These are phyloP conservation scores for Grammomys dolichurus DNA, from an alignment of 2,113 vertebrate genomes.

Conservation along the genomic window DNA sequence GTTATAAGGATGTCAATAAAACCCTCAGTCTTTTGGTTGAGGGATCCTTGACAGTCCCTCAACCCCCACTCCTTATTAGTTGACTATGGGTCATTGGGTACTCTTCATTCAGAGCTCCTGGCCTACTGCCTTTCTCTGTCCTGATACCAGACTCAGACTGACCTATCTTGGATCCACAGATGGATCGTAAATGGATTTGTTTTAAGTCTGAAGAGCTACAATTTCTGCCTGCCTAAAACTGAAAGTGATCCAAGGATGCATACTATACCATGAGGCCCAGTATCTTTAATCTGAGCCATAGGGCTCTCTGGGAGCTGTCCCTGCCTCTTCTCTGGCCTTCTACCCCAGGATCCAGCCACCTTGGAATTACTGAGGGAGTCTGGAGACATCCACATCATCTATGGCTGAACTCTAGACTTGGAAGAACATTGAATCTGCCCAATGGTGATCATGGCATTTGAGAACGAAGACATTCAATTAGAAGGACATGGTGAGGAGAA, in stretches of 20 bases:
- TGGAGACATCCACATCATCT: not conserved
- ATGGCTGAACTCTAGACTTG: not conserved
- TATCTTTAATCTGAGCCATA: not conserved
- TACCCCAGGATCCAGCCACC: not conserved
- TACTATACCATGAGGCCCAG: not conserved
- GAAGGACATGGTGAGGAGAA: not conserved
- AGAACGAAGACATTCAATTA: not conserved
- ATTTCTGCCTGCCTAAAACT: not conserved
- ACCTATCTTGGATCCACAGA: not conserved
- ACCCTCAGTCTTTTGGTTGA: not conserved
- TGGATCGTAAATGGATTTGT: not conserved
- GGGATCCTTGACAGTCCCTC: not conserved
- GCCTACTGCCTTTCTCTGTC: not conserved
- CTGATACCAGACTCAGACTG: not conserved
- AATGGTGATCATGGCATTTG: not conserved
- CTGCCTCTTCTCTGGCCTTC: not conserved
- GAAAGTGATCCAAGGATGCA: not conserved
- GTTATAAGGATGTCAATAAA: not conserved
- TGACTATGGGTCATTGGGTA: not conserved
- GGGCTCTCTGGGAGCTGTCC: not conserved
- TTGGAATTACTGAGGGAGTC: not conserved
- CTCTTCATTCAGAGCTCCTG: not conserved
- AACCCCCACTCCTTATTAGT: not conserved
- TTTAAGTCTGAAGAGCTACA: slow-evolving; percentile 19
- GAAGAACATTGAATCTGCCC: not conserved